Conservation (phyloP, 2,888 invertebrate species). For the Trypoxylon attenuatum region DNA sequence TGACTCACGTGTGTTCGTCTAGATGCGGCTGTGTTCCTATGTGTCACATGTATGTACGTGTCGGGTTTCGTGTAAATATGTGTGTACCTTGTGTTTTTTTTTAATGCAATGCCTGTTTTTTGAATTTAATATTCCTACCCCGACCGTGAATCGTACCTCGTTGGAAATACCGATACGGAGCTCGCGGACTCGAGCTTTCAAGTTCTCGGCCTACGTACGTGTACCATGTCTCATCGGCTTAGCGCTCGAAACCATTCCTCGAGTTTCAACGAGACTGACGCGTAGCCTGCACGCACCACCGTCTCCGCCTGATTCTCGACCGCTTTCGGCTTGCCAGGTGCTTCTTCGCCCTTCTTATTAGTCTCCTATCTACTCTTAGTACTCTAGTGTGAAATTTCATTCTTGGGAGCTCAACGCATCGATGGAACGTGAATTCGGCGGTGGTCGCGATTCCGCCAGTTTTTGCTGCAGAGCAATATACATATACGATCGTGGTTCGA, state of each 20-base stretch:
- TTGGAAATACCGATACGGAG: too few species aligned
- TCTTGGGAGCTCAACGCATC: too few species aligned
- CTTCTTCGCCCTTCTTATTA: constrained; percentile 5
- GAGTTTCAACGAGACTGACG: constrained; percentile 43
- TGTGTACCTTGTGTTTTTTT: constrained; percentile 18
- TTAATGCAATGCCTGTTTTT: too few species aligned
- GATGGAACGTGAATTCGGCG: too few species aligned
- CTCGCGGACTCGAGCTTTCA: too few species aligned
- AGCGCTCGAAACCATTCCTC: constrained; percentile 20
- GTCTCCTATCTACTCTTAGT: too few species aligned
- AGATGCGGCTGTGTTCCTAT: constrained; percentile 31
- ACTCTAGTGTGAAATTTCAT: too few species aligned
- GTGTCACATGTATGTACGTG: constrained; percentile 20
- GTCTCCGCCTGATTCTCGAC: constrained; percentile 37
- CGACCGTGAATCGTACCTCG: too few species aligned
- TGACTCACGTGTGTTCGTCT: constrained; percentile 40
- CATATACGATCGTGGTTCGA: too few species aligned
- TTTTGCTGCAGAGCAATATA: too few species aligned
- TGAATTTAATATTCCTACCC: too few species aligned
- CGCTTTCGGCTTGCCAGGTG: constrained; percentile 24
- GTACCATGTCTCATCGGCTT: neutral
- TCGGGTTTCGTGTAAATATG: constrained; percentile 5
- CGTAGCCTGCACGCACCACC: constrained; percentile 51
- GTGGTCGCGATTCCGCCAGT: too few species aligned
- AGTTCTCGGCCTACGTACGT: neutral